Evolutionary conservation across 1,140 invertebrate genomes (phyloP), one percentile per base, ranked within the genome.

Genomic region (Drosophila athabasca): DNA sequence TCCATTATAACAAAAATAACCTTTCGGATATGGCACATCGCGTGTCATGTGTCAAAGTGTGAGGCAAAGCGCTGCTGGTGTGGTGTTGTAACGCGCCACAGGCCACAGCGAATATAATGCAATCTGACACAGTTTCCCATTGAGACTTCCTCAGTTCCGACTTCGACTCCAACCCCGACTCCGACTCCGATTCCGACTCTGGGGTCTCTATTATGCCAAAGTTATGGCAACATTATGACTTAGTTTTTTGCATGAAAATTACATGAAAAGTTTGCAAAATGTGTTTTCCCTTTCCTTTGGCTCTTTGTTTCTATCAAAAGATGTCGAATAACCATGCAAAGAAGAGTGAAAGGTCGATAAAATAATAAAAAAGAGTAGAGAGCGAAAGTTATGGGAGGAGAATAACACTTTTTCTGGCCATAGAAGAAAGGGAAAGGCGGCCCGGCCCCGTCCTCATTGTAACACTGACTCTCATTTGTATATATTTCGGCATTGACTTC

Each of bases 1-100:
- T 13, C 11, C 35, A 39, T 39, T 19, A 52, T 24, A 68, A 57
- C 45, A 61, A 48, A 39, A 55, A 60, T 60, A 50, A 46, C 61
- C 57, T 65, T 77, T 67, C 53, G 64, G 67, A 77, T 77, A 24
- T 58, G 74, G 57, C 79, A 83, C 69, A 66, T 79, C 48, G 70
- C 70, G 79, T 82, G 79, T 83, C 79, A 82, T 74, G 43, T 82
- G 79, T 82, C 79, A 82, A 83, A 83, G 79, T 69, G 71, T 82
- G 74, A 50, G 67, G 64, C 67, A 69, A 69, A 69, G 17, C 17
- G 17, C 17, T 44, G 44, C 49, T 19, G 11, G 51, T 5, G 11
- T 13, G 45, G 51, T 69, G 50, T 70, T 70, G 64, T 46, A 58
- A 62, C 4, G 52, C 65, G 69, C 68, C 50, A 59, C 35, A 52